Evolutionary conservation across 2,888 invertebrate species (phyloP), one percentile per base, ranked within the genome.

Genomic region (Camponotus fellah): DNA sequence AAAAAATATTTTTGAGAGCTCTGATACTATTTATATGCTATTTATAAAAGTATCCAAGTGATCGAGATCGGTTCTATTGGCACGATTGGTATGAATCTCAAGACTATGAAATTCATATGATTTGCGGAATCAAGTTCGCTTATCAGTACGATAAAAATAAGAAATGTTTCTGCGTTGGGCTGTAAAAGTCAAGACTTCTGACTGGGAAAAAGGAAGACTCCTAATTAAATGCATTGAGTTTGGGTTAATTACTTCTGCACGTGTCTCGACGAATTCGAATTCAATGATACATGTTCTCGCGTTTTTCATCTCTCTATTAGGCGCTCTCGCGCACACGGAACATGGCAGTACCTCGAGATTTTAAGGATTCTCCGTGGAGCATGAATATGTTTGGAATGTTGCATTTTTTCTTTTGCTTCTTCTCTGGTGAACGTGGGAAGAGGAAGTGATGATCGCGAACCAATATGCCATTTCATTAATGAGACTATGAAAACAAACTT

Each of bases 331-430:
- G 32, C 17, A 49, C 71, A 60, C 86, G 89, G 89, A 89, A 90
- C 88, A 88, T 85, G 88, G 86, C 84, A 74, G 87, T 84, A 86
- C 85, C 82, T 81, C 81, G 76, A 56, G 80, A 80, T 74, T 34
- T 71, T 83, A 85, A 72, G 86, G 84, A 85, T 90, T 89, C 86
- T 89, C 82, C 21, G 34, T 89, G 79, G 87, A 86, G 89, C 87
- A 88, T 91, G 89, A 93, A 91, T 77, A 80, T 87, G 88, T 92
- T 92, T 94, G 94, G 94, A 94, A 94, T 94, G 94, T 93, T 93
- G 91, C 88, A 91, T 89, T 60, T 53, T 80, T 72, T 64, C 87
- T 85, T 87, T 88, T 86, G 88, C 84, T 90, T 84, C 84, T 90
- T 86, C 76, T 83, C 85, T 89, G 79, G 76, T 85, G 85, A 85